Base-by-base conservation (phyloP, 2,113 vertebrate genomes). In the Salminus brasiliensis region DNA sequence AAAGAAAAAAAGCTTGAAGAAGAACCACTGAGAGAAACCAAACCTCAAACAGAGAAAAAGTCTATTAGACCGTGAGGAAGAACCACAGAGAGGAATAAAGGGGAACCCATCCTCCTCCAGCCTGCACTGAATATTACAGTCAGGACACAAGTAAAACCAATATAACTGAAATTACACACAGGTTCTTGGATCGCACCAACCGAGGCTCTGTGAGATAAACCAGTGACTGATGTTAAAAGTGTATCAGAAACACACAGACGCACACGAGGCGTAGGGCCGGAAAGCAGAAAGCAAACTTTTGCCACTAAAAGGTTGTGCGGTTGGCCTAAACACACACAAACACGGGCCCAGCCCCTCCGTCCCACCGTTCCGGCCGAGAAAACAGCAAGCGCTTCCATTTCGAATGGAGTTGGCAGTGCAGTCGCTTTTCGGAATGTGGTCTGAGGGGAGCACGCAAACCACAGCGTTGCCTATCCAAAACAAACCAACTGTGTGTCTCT, bases 401-500 rank as follows among this genome's bases (percentile, higher is more conserved):
- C 36, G 8, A n/a, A 18, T 55, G 41, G 52, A 68, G 41, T 53
- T 85, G 76, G 73, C 84, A 80, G 41, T 27, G 23, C 41, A 7
- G 3, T 55, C 41, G 73, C 49, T 73, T 45, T 72, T 65, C 23
- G 69, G 84, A 83, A 85, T 85, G 84, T 52, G 74, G 81, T 85
- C 79, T 27, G 74, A 80, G 63, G 74, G 72, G 60, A 83, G 55
- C n/a, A 47, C 21, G 68, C 63, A 83, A 83, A 81, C 81, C 57
- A 43, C 81, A 65, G 52, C 13, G 67, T 10, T 41, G 29, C 32
- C 29, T 39, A 39, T 83, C 84, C 81, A 85, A 85, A 78, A 81
- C 79, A 85, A 85, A 83, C 81, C 16, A 52, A 52, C 76, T 39
- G 62, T 65, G 78, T n/a, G n/a, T n/a, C n/a, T n/a, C n/a, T n/a